A percentile compares a stretch with the other conserved stretches of the same genome.
Evolutionary conservation across 2,888 invertebrate species (phyloP).

Genomic region (Pseudoips prasinana): DNA sequence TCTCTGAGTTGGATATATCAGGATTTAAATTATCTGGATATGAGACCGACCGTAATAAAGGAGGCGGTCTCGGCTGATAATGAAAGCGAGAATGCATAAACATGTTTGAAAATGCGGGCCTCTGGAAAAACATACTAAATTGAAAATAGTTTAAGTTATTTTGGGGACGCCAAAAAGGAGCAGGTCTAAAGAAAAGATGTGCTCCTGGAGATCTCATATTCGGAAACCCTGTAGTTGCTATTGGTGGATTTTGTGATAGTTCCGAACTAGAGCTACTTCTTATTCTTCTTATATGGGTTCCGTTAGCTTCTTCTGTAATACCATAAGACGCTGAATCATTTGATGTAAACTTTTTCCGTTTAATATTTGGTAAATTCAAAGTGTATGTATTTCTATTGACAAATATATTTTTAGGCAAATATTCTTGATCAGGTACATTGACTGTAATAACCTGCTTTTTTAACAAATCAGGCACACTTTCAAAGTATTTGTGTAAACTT

Average conservation of each 20-base stretch:
- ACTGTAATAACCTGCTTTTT: constrained; percentile 44
- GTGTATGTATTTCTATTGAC: constrained; percentile 51
- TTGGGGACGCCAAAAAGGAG: constrained; percentile 42
- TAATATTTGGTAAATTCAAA: constrained; percentile 48
- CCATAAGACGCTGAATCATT: constrained; percentile 40
- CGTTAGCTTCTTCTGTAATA: constrained; percentile 49
- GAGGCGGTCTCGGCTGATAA: constrained; percentile 33
- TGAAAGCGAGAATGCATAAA: constrained; percentile 39
- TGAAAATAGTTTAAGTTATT: constrained; percentile 41
- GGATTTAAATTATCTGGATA: constrained; percentile 11
- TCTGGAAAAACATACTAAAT: constrained; percentile 45
- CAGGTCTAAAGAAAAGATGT: constrained; percentile 32
- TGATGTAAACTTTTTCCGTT: constrained; percentile 30
- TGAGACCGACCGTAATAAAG: constrained; percentile 21
- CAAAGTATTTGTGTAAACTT: constrained; percentile 39
- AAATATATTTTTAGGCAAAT: constrained; percentile 54
- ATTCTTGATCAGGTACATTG: constrained; percentile 48
- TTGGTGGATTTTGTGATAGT: constrained; percentile 15
- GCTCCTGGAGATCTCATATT: constrained; percentile 25
- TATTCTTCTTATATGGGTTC: constrained; percentile 45
- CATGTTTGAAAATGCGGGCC: constrained; percentile 36
- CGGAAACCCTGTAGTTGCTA: neutral
- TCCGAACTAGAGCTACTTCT: constrained; percentile 28
- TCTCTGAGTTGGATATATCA: constrained; percentile 14
- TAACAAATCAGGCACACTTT: constrained; percentile 52